Conservation (phyloP, 2,888 invertebrate genomes). For the Nephrotoma flavescens region DNA sequence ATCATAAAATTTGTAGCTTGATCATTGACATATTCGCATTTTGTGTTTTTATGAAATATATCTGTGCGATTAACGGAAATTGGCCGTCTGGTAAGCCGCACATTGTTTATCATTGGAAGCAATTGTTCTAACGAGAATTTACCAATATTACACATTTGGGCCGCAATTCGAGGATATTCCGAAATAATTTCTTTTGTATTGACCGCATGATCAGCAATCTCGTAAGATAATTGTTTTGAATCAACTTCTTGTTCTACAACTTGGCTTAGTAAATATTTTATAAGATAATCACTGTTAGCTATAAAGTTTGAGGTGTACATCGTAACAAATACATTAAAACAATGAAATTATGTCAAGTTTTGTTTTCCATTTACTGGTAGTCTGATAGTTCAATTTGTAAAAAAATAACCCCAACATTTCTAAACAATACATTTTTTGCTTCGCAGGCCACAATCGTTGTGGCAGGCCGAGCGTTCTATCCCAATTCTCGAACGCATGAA, state of each 20-base stretch:
- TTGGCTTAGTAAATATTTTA: background rate
- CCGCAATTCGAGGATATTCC: background rate
- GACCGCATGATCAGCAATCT: background rate
- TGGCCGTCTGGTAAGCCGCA: background rate
- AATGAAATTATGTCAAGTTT: background rate
- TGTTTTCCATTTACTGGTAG: background rate
- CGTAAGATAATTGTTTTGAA: background rate
- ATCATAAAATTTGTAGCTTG: conserved; percentile 41
- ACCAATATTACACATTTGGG: background rate
- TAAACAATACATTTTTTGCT: no score
- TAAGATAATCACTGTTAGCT: background rate
- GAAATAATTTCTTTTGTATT: background rate
- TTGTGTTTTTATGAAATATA: background rate
- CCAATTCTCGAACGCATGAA: no score
- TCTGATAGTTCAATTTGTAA: background rate
- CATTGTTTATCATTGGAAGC: background rate
- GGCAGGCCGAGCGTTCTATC: no score
- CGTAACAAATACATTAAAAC: background rate
- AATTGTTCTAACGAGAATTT: background rate
- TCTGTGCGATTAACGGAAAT: background rate
- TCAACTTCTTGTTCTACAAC: background rate
- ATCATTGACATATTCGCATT: background rate
- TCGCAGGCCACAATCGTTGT: no score
- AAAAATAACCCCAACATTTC: no score
- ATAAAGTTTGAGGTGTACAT: background rate